Base-by-base conservation (phyloP, 2,113 vertebrate genomes). In the Myotis brandtii region DNA sequence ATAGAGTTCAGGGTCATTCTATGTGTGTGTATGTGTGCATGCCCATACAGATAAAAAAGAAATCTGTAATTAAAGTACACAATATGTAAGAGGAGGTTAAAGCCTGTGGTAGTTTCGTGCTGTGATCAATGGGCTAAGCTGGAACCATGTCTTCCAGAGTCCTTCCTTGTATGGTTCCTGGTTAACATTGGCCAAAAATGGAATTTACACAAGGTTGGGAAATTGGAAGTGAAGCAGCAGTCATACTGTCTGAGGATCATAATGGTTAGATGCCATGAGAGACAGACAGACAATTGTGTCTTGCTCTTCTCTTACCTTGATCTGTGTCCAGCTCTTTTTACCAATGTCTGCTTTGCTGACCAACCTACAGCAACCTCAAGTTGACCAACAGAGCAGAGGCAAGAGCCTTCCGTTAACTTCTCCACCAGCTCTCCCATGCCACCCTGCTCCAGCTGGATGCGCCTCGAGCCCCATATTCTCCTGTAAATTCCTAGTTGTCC, bases 171-270 rank as follows among this genome's bases (percentile, higher is more conserved):
- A 5, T 25, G 52, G 46, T 27, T 93, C 27, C 23, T 0, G 4
- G 37, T n/a, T 30, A 48, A 37, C 70, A 6, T 25, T 73, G 56
- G 2, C 40, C 20, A 1, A 40, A 76, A 77, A 52, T 9, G 54
- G 73, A 80, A 84, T 54, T 84, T 54, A 25, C 0, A 16, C 10
- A 34, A 69, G 1, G 11, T 76, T 50, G 40, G 8, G 37, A 56
- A 88, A 10, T 46, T 48, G 62, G 37, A 84, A 59, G 27, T 32
- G n/a, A 91, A 23, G 32, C 40, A 5, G 34, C 16, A 25, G 17
- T 9, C 2, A 2, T n/a, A 11, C 4, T 8, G 0, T 25, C 48
- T n/a, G 12, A 32, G 25, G 11, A 23, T 23, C 32, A 5, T 11
- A n/a, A 14, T 37, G 43, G 30, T 18, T 48, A n/a, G 25, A 69